Percentiles rank a stretch among this genome's conserved stretches.
Conservation (phyloP, 2,888 invertebrate species). For the Brassicogethes aeneus region DNA sequence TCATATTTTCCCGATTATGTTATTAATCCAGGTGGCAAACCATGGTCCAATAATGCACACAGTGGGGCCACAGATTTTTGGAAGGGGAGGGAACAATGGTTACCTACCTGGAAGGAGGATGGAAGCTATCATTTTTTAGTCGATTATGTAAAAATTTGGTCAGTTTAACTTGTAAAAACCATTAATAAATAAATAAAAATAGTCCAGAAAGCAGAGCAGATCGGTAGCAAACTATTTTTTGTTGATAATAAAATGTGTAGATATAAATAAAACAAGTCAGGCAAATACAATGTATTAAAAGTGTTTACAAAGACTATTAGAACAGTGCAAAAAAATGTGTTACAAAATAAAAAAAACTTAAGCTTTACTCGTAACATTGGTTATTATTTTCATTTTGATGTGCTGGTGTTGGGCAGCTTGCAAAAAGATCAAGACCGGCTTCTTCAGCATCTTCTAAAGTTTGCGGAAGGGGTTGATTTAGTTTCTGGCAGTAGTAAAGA, state of each 20-base stretch:
- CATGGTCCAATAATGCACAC: slow-evolving; percentile 44
- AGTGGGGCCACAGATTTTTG: slow-evolving; percentile 52
- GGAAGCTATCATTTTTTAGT: slow-evolving; percentile 54
- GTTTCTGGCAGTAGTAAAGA: slow-evolving; percentile 76
- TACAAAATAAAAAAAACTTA: too few relatives aligned
- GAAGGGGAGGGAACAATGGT: slow-evolving; percentile 46
- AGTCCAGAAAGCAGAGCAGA: too few relatives aligned
- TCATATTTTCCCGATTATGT: slow-evolving; percentile 56
- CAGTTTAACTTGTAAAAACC: slow-evolving; percentile 21
- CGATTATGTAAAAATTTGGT: slow-evolving; percentile 59
- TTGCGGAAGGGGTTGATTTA: slow-evolving; percentile 69
- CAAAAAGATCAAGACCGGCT: slow-evolving; percentile 33
- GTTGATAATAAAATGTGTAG: too few relatives aligned
- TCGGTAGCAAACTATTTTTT: too few relatives aligned
- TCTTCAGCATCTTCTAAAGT: slow-evolving; percentile 69
- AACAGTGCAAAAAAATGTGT: too few relatives aligned
- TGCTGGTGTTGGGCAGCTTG: slow-evolving; percentile 28
- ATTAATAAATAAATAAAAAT: too few relatives aligned
- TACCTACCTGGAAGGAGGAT: slow-evolving; percentile 45
- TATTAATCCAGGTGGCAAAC: slow-evolving; percentile 50
- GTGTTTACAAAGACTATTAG: too few relatives aligned
- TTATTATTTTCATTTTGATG: neutral
- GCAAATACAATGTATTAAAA: too few relatives aligned
- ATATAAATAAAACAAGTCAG: too few relatives aligned
- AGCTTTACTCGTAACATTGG: too few relatives aligned